Evolutionary conservation across 2,113 vertebrate species (phyloP).

Genomic region (Zeus faber): DNA sequence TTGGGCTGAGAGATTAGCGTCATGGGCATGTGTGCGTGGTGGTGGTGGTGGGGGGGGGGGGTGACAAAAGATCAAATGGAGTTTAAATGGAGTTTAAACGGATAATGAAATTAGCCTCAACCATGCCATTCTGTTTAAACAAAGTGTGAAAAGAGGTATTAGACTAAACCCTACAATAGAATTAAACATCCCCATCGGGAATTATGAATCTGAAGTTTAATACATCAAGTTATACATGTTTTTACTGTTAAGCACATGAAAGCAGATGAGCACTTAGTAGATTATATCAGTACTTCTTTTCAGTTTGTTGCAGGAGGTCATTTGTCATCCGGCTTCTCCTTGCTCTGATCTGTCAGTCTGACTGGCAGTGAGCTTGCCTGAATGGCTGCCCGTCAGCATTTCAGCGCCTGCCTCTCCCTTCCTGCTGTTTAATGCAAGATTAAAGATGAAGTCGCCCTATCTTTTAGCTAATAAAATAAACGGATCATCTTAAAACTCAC

Average conservation of each 20-base stretch:
- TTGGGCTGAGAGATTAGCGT: no score
- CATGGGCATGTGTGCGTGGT: no score
- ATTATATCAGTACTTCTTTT: no score
- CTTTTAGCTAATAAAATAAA: no score
- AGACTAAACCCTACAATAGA: conserved; percentile 38
- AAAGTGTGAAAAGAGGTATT: conserved; percentile 25
- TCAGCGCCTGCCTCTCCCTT: no score
- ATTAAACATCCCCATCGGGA: conserved; percentile 35
- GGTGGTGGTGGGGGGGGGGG: not conserved
- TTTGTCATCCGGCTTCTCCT: conserved; percentile 37
- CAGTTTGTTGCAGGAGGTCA: no score
- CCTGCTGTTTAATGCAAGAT: no score
- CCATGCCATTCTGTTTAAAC: conserved; percentile 1
- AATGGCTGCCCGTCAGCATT: no score
- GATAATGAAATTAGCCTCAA: conserved; percentile 45
- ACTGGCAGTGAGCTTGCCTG: not conserved
- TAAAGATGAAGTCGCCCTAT: no score
- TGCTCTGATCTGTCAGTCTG: conserved; percentile 39
- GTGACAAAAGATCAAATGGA: conserved; percentile 34
- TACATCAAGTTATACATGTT: conserved; percentile 36
- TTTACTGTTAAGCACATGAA: conserved; percentile 60
- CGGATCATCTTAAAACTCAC: not conserved
- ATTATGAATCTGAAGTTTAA: conserved; percentile 37
- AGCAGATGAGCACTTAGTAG: no score
- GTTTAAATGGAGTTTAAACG: conserved; percentile 29